These are phyloP conservation scores for Nymphalis c-album DNA, from an alignment of 2,888 invertebrate species.

Conservation along the genomic window DNA sequence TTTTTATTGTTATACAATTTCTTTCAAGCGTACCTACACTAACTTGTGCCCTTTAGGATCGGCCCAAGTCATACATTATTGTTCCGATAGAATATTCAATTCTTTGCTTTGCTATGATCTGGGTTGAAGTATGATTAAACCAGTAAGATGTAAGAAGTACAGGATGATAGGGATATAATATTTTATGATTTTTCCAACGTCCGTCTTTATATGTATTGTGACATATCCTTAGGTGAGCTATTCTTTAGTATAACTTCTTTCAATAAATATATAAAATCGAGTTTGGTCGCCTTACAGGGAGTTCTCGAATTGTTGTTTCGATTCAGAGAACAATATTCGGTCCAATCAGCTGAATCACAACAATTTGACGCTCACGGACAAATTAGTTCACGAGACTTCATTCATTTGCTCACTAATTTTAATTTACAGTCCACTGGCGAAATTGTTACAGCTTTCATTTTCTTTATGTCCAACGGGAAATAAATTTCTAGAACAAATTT, in stretches of 20 bases:
- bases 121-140: too few relatives aligned
- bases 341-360: slow-evolving; percentile 24
- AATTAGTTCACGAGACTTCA: slow-evolving; percentile 22
- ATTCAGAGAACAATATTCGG: slow-evolving; percentile 11
- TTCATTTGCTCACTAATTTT: slow-evolving; percentile 23
- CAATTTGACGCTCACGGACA: slow-evolving; percentile 25
- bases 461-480: slow-evolving; percentile 6
- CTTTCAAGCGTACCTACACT: too few relatives aligned
- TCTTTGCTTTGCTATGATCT: too few relatives aligned
- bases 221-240: too few relatives aligned
- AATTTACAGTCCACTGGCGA: slow-evolving; percentile 22
- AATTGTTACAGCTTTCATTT: slow-evolving; percentile 16
- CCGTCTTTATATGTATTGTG: too few relatives aligned
- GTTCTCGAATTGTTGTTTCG: slow-evolving; percentile 20
- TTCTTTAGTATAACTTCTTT: neutral
- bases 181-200: too few relatives aligned
- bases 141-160: too few relatives aligned
- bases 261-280: neutral
- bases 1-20: too few relatives aligned
- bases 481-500: slow-evolving; percentile 4
- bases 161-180: too few relatives aligned
- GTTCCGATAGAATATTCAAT: too few relatives aligned
- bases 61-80: too few relatives aligned
- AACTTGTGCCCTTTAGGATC: too few relatives aligned
- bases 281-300: slow-evolving; percentile 11